Evolutionary conservation across 2,797 vertebrate genomes (phyloP).

Genomic region (Gorsachius magnificus): DNA sequence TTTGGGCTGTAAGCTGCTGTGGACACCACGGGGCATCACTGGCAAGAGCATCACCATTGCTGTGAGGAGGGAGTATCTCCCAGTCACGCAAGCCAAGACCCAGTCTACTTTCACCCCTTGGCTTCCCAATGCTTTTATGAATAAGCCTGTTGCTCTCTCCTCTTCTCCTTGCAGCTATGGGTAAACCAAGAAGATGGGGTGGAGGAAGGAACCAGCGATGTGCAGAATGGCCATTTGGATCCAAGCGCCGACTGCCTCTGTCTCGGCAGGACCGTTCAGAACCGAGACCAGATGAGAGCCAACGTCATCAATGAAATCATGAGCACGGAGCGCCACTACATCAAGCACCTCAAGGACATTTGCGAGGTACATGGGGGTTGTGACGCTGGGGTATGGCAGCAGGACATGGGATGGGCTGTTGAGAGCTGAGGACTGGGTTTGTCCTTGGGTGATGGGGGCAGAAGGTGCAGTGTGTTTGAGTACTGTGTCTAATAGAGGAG

Average conservation of each 20-base stretch:
- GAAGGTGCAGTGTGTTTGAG: neutral
- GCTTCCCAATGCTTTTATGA: neutral
- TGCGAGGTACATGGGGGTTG: slow-evolving; percentile 83
- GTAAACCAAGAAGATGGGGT: slow-evolving; percentile 96
- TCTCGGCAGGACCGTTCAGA: slow-evolving; percentile 92
- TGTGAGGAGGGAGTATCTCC: neutral
- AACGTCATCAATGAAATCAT: slow-evolving; percentile 99
- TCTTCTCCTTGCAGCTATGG: slow-evolving; percentile 85
- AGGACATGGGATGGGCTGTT: neutral
- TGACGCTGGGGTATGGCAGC: neutral
- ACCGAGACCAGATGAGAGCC: slow-evolving; percentile 98
- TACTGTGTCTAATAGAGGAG: neutral
- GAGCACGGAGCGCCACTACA: slow-evolving; percentile 97
- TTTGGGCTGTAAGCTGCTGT: neutral
- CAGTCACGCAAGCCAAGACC: too few relatives aligned
- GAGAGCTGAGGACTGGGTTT: neutral
- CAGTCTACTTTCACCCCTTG: neutral
- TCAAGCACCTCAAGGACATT: slow-evolving; percentile 98
- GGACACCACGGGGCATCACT: accelerated
- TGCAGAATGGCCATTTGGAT: slow-evolving; percentile 96
- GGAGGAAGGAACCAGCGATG: slow-evolving; percentile 93
- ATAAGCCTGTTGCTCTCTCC: neutral
- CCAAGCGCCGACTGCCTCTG: slow-evolving; percentile 95
- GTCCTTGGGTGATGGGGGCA: neutral
- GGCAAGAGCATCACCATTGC: neutral